Conservation (phyloP, 2,888 invertebrate genomes). For the Chloroclysta siterata region DNA sequence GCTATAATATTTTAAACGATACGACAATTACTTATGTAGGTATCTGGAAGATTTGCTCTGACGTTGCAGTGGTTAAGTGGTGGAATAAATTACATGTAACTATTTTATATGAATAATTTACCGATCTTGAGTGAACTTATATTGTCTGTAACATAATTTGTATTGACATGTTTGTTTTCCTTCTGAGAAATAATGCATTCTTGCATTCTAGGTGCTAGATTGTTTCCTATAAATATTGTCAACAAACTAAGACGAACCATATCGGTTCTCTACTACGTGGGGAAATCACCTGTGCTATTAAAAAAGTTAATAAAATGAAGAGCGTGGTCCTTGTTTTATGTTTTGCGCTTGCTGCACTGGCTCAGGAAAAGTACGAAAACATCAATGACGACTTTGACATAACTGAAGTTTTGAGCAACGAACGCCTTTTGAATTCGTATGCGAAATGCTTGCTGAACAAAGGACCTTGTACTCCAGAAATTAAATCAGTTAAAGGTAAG, state of each 20-base stretch:
- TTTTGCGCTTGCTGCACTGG: conserved; percentile 53
- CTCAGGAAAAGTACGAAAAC: conserved; percentile 83
- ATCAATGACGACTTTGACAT: conserved; percentile 88
- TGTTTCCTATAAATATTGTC: conserved; percentile 54
- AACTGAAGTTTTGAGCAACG: conserved; percentile 87
- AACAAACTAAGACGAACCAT: conserved; percentile 36
- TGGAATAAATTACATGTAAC: conserved; percentile 26
- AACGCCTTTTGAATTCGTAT: conserved; percentile 87
- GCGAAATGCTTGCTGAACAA: conserved; percentile 87
- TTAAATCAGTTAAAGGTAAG: conserved; percentile 89
- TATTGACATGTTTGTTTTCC: conserved; percentile 49
- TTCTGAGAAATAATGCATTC: conserved; percentile 45
- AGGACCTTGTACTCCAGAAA: conserved; percentile 89
- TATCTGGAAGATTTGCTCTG: conserved; percentile 9
- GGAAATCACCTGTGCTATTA: conserved; percentile 24
- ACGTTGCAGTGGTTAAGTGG: conserved; percentile 34
- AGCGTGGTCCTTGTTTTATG: conserved; percentile 54
- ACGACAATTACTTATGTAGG: conserved; percentile 12
- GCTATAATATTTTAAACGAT: conserved; percentile 4
- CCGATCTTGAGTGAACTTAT: conserved; percentile 45
- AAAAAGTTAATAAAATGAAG: conserved; percentile 54
- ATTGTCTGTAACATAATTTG: conserved; percentile 45
- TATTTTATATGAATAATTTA: conserved; percentile 40
- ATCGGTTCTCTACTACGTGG: conserved; percentile 35
- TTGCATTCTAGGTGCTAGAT: conserved; percentile 34